Evolutionary conservation across 2,113 vertebrate species (phyloP).

Genomic region (Pao palembangensis): DNA sequence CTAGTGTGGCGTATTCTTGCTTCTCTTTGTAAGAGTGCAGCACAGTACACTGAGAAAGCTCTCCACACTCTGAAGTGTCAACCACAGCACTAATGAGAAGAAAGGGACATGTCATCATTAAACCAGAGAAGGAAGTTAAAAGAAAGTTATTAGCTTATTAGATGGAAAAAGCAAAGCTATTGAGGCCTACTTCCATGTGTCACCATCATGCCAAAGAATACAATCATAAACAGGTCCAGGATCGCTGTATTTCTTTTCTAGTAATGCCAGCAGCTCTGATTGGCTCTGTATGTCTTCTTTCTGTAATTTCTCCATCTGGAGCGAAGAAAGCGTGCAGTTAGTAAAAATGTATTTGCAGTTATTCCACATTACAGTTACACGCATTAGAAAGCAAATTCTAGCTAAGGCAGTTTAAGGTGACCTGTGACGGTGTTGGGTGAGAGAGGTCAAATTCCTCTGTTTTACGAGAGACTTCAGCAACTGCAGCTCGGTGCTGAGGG

Average conservation of each 20-base stretch:
- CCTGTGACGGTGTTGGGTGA: conserved; percentile 84
- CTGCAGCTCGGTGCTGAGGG: conserved; percentile 84
- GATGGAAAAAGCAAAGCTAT: not conserved
- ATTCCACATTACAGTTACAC: not conserved
- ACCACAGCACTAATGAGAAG: conserved; percentile 82
- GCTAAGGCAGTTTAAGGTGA: conserved; percentile 46
- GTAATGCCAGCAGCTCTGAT: conserved; percentile 86
- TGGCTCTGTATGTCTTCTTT: conserved; percentile 94
- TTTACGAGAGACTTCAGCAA: conserved; percentile 89
- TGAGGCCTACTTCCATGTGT: conserved; percentile 83
- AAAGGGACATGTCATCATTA: not conserved
- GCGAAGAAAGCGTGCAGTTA: not conserved
- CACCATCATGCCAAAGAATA: conserved; percentile 90
- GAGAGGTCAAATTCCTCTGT: conserved; percentile 88
- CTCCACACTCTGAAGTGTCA: conserved; percentile 89
- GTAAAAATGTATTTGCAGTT: not conserved
- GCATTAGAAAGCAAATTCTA: not conserved
- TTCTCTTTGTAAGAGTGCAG: conserved; percentile 87
- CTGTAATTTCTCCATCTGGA: conserved; percentile 85
- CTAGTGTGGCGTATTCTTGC: conserved; percentile 90
- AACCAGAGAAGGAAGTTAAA: not conserved
- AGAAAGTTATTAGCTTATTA: not conserved
- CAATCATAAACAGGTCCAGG: conserved; percentile 98
- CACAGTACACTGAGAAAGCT: conserved; percentile 81
- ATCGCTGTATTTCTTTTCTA: conserved; percentile 97